A percentile compares a stretch with the other conserved stretches of the same genome.
Evolutionary conservation across 2,888 invertebrate species (phyloP).

Genomic region (Xanthia togata): DNA sequence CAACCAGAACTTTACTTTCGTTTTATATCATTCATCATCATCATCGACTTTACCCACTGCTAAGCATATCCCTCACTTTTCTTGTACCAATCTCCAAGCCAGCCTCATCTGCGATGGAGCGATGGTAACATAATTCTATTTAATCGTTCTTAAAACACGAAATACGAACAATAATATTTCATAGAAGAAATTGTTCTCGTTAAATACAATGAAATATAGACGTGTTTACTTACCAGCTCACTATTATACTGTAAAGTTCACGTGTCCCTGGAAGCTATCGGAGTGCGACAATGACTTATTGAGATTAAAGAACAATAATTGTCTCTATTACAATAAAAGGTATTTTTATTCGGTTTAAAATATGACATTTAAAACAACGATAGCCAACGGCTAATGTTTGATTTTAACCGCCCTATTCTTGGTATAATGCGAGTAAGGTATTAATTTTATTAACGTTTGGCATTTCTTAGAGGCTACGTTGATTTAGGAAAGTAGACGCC

Average conservation of each 20-base stretch:
- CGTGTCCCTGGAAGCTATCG: constrained; percentile 37
- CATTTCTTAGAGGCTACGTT: neutral
- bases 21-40: neutral
- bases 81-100: neutral
- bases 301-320: constrained; percentile 19
- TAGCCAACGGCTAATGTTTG: constrained; percentile 7
- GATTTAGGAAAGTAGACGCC: neutral
- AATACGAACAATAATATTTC: constrained; percentile 3
- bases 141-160: neutral
- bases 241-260: constrained; percentile 43
- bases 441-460: neutral
- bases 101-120: neutral
- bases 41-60: neutral
- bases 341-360: constrained; percentile 20
- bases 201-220: constrained; percentile 32
- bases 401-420: constrained; percentile 11
- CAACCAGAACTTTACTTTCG: neutral
- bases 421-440: neutral
- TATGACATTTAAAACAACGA: constrained; percentile 13
- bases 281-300: constrained; percentile 31
- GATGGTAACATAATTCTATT: neutral
- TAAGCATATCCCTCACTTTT: neutral
- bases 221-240: constrained; percentile 8
- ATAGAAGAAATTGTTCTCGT: constrained; percentile 20
- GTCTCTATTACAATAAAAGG: constrained; percentile 7